Percentiles rank a stretch among this genome's conserved stretches.
These are phyloP conservation scores for Agrochola circellaris DNA, from an alignment of 2,888 invertebrate species.

Conservation along the genomic window DNA sequence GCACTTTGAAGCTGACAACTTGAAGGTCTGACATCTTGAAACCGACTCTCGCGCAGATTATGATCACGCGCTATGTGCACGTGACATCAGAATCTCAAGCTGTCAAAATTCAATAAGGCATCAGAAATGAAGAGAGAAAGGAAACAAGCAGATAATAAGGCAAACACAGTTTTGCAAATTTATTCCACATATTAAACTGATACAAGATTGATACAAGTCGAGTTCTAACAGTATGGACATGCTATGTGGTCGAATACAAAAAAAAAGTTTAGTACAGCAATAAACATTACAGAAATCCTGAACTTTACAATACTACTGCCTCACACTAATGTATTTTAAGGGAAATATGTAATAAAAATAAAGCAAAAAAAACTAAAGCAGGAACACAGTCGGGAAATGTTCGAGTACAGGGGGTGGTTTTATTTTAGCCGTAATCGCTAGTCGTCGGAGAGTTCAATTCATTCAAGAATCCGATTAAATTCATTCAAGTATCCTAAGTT, in stretches of 20 bases:
- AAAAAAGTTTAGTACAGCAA: conserved; percentile 86
- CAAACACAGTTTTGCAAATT: conserved; percentile 91
- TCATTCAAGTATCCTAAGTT: conserved; percentile 89
- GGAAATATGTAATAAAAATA: conserved; percentile 89
- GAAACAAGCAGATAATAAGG: conserved; percentile 87
- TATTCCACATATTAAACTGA: conserved; percentile 90
- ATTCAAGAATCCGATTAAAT: conserved; percentile 79
- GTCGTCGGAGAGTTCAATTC: conserved; percentile 83
- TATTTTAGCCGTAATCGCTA: conserved; percentile 88
- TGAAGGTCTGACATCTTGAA: background rate
- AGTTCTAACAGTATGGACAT: conserved; percentile 89
- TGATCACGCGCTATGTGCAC: background rate
- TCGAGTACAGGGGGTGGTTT: conserved; percentile 87
- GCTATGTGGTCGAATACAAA: conserved; percentile 89
- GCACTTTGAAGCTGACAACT: too few relatives aligned
- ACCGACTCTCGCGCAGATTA: background rate
- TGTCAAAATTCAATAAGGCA: background rate
- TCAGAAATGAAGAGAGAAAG: conserved; percentile 62
- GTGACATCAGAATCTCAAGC: background rate
- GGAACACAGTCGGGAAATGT: conserved; percentile 90
- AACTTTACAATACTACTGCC: conserved; percentile 90
- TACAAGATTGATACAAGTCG: conserved; percentile 90
- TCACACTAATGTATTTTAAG: conserved; percentile 90
- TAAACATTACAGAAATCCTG: conserved; percentile 89
- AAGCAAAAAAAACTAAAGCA: conserved; percentile 91